Conservation (phyloP, 2,797 vertebrate species). For the Tarsius wallacei region DNA sequence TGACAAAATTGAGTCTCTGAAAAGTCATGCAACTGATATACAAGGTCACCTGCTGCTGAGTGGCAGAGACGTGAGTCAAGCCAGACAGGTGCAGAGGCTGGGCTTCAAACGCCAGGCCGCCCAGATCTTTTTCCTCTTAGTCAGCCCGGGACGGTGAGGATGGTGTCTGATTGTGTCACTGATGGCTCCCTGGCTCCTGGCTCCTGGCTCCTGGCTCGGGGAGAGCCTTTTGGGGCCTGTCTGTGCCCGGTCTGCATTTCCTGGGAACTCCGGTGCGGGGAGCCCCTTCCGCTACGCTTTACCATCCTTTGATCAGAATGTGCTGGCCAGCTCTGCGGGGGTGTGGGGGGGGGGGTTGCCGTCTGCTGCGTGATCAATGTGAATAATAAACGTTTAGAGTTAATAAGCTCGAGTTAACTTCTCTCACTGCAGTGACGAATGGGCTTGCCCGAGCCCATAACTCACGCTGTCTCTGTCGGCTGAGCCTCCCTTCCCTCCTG, state of each 20-base stretch:
- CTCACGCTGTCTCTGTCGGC: constrained; percentile 55
- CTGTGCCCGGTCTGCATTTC: background rate
- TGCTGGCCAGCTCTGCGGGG: background rate
- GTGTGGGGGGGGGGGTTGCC: constrained; percentile 27
- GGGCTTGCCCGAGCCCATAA: constrained; percentile 76
- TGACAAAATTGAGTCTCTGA: background rate
- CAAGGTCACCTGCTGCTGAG: background rate
- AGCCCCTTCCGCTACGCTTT: background rate
- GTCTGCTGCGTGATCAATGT: constrained; percentile 74
- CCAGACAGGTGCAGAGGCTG: background rate
- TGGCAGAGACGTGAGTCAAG: background rate
- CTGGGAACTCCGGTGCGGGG: background rate
- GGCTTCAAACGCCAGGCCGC: background rate
- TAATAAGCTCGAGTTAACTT: constrained; percentile 82
- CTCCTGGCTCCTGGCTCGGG: background rate
- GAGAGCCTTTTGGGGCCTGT: background rate
- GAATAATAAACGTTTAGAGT: constrained; percentile 84
- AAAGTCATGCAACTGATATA: background rate
- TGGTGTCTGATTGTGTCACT: background rate
- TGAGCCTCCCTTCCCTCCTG: background rate
- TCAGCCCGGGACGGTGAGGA: rapidly evolving
- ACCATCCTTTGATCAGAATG: constrained; percentile 20
- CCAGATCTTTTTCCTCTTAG: background rate
- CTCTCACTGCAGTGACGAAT: constrained; percentile 73
- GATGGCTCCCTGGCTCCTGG: background rate